Conservation (phyloP, 1,140 invertebrate genomes). For the Holcopasites calliopsidis region DNA sequence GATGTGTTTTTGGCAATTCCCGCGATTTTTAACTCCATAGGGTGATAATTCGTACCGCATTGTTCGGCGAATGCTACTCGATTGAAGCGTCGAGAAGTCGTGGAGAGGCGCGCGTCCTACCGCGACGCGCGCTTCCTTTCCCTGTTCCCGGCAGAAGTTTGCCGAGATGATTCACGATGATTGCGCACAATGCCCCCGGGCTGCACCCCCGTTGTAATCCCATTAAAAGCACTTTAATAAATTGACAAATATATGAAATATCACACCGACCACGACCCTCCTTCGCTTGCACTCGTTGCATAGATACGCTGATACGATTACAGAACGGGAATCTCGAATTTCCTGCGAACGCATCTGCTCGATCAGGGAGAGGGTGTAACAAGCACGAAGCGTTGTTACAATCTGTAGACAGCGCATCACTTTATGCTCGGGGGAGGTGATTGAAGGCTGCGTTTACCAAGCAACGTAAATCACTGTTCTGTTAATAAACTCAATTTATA, state of each 20-base stretch:
- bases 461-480: too few relatives aligned
- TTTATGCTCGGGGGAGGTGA: too few relatives aligned
- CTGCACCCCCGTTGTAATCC: slow-evolving; percentile 58
- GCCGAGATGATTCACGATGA: slow-evolving; percentile 40
- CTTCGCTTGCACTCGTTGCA: background rate
- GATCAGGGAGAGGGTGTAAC: too few relatives aligned
- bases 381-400: too few relatives aligned
- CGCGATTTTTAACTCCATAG: background rate
- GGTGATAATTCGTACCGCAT: too few relatives aligned
- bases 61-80: too few relatives aligned
- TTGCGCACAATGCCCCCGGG: slow-evolving; percentile 2
- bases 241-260: slow-evolving; percentile 74
- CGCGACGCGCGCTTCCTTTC: background rate
- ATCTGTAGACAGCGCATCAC: too few relatives aligned
- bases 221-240: slow-evolving; percentile 78
- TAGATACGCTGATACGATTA: background rate
- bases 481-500: too few relatives aligned
- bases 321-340: slow-evolving; percentile 27
- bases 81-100: too few relatives aligned
- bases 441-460: too few relatives aligned
- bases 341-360: background rate
- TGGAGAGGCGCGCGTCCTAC: too few relatives aligned
- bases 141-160: background rate
- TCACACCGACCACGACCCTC: slow-evolving; percentile 24
- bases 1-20: background rate